These are phyloP conservation scores for Naja naja DNA, from an alignment of 2,113 vertebrate species.

Conservation along the genomic window DNA sequence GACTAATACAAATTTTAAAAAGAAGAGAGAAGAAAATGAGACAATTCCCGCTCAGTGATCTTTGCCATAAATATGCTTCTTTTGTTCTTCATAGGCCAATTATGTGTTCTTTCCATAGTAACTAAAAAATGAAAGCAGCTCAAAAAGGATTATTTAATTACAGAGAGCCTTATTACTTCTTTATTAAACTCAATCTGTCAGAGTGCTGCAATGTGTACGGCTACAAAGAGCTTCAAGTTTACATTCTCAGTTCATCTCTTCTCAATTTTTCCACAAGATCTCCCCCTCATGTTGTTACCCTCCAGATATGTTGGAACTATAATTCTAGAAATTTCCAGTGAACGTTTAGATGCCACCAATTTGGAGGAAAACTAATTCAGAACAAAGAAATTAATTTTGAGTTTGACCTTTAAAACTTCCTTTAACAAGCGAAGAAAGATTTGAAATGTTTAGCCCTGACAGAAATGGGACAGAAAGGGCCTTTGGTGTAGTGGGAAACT, in stretches of 20 bases:
- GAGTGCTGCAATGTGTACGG: background rate
- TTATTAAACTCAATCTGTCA: slow-evolving; percentile 14
- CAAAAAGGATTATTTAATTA: slow-evolving; percentile 38
- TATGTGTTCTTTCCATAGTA: slow-evolving; percentile 34
- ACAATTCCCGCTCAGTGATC: slow-evolving; percentile 6
- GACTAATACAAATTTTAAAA: slow-evolving; percentile 3
- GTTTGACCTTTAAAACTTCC: background rate
- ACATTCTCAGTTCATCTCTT: background rate
- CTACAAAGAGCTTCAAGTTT: background rate
- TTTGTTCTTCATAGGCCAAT: slow-evolving; percentile 20
- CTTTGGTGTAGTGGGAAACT: background rate
- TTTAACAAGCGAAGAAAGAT: background rate
- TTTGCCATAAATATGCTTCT: slow-evolving; percentile 12
- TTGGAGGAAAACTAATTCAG: background rate
- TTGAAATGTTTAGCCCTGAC: background rate
- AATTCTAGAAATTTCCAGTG: background rate
- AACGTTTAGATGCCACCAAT: background rate
- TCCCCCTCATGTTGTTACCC: background rate
- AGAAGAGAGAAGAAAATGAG: slow-evolving; percentile 9
- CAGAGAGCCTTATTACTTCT: slow-evolving; percentile 19
- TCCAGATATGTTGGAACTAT: background rate
- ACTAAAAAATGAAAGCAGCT: slow-evolving; percentile 24
- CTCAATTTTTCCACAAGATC: background rate
- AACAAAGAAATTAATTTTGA: background rate
- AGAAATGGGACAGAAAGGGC: background rate